A percentile compares a stretch with the other conserved stretches of the same genome.
phyloP scores from a whole-genome alignment of 2,888 invertebrate genomes.

The Morpho achilles region DNA sequence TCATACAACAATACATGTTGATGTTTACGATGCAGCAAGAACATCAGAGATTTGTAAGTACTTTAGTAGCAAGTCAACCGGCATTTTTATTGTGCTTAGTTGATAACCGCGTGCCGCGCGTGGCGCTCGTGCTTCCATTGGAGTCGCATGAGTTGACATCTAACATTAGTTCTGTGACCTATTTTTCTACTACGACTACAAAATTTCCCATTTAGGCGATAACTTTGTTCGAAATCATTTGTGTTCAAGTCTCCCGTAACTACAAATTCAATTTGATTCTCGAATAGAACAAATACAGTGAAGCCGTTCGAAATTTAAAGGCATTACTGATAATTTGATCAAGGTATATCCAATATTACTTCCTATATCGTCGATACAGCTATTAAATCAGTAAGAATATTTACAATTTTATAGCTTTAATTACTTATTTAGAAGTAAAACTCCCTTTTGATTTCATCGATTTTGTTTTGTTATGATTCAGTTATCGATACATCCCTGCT shows the following conservation, averaged over 20 bases:
- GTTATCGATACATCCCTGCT: conserved; percentile 8
- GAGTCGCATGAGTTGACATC: conserved; percentile 34
- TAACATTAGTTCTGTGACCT: conserved; percentile 16
- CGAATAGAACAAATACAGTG: conserved; percentile 26
- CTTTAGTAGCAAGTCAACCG: conserved; percentile 38
- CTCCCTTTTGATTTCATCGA: background rate
- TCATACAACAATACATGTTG: conserved; percentile 16
- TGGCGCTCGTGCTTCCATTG: conserved; percentile 48
- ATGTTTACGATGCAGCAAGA: conserved; percentile 37
- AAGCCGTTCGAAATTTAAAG: conserved; percentile 34
- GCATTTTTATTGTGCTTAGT: conserved; percentile 69
- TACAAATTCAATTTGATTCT: conserved; percentile 12
- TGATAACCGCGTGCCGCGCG: conserved; percentile 64
- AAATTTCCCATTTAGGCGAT: conserved; percentile 10
- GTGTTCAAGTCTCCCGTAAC: conserved; percentile 22
- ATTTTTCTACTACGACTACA: conserved; percentile 2
- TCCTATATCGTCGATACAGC: background rate
- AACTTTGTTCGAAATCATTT: conserved; percentile 6
- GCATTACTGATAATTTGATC: conserved; percentile 47
- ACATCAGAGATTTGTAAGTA: conserved; percentile 38
- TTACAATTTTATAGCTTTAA: too few relatives aligned
- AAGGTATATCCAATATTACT: conserved; percentile 46
- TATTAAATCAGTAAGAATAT: background rate
- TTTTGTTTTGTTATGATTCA: conserved; percentile 8
- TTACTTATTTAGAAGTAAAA: background rate